Evolutionary conservation across 1,140 invertebrate species (phyloP), one percentile per base, ranked within the genome.

Genomic region (Leptopilina clavipes): DNA sequence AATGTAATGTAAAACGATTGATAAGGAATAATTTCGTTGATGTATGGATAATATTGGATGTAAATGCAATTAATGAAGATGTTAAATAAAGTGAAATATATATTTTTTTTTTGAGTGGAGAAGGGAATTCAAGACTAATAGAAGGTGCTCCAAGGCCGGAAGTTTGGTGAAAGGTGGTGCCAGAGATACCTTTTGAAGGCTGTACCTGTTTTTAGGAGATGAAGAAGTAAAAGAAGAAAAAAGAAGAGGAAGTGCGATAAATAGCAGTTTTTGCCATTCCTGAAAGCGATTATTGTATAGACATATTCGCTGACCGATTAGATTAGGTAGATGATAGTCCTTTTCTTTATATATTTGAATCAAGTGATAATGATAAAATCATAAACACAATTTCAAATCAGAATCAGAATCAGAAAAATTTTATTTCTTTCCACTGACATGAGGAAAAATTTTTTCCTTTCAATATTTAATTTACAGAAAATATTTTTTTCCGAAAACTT

Each of bases 131-230:
- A 79, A 74, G 77, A 73, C 74, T 76, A 81, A 83, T 81, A 77
- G 79, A 75, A 83, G 81, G 81, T 71, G 71, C 54, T 72, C 52
- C 65, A 43, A 37, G 48, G 22, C 25, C 44, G 40, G 31, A 74
- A 25, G 45, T 48, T 45, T 45, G 71, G 37, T 72, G 71, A 22
- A 45, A 72, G 43, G 45, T 72, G 31, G 73, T 74, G 70, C 59
- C 73, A 70, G 73, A 74, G 73, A 70, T 40, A 74, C 59, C 22
- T 44, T 40, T 22, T 80, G 73, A 72, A 79, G 77, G 77, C 48
- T 80, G 81, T 82, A 82, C 81, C 81, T 82, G 79, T 65, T 79
- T 65, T 79, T 80, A 82, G 74, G 5, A 76, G 73, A 79, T 71
- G 73, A 79, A 71, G 76, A 77, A n/a, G n/a, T n/a, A n/a, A n/a